A percentile compares a stretch with the other conserved stretches of the same genome.
phyloP scores from a whole-genome alignment of 2,797 vertebrate genomes.

The Valencia hispanica region DNA sequence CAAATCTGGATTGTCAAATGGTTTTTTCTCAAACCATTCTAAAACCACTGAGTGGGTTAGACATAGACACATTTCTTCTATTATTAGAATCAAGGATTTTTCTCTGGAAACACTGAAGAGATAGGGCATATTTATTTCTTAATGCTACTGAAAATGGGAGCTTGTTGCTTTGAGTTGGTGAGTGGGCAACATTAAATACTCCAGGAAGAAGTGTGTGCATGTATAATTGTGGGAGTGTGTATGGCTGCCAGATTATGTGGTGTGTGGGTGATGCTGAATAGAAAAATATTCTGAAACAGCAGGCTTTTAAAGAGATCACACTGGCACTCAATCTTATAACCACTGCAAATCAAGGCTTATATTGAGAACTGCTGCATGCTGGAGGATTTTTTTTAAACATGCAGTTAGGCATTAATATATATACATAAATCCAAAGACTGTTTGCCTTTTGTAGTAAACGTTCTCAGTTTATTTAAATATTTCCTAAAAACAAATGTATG shows the following conservation, averaged over 20 bases:
- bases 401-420: neutral
- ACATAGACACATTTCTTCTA: neutral
- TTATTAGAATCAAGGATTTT: conserved; percentile 23
- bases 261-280: conserved; percentile 68
- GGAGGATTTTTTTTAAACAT: conserved; percentile 1
- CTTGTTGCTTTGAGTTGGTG: conserved; percentile 60
- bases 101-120: conserved; percentile 26
- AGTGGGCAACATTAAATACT: conserved; percentile 68
- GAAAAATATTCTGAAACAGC: conserved; percentile 70
- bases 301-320: conserved; percentile 64
- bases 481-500: too few relatives aligned
- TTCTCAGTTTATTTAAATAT: neutral
- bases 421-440: neutral
- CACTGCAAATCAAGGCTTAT: conserved; percentile 43
- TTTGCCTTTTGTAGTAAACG: neutral
- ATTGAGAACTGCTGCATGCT: conserved; percentile 5
- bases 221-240: conserved; percentile 30
- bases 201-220: conserved; percentile 40
- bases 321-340: conserved; percentile 54
- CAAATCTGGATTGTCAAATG: conserved; percentile 2
- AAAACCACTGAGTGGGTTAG: conserved; percentile 3
- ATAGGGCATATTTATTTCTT: conserved; percentile 28
- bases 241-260: conserved; percentile 52
- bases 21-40: conserved; percentile 1
- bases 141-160: conserved; percentile 54